A percentile compares a stretch with the other conserved stretches of the same genome.
These are phyloP conservation scores for Ischnus inquisitorius DNA, from an alignment of 2,888 invertebrate genomes.

Conservation along the genomic window DNA sequence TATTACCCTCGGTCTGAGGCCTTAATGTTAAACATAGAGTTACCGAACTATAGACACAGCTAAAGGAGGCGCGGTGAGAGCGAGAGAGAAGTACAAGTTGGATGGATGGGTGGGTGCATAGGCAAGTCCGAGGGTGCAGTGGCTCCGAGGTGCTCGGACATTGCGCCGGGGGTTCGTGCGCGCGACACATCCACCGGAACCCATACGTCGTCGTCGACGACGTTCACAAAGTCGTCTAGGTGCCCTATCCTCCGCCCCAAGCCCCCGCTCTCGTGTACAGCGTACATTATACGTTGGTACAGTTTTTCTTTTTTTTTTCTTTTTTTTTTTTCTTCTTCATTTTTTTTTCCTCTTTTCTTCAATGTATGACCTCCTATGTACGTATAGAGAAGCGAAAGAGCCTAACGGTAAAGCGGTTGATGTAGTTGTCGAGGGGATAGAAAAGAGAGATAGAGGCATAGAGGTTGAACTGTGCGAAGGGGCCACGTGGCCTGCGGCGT, in stretches of 20 bases:
- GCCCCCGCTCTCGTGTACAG: slow-evolving; percentile 27
- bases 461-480: slow-evolving; percentile 70
- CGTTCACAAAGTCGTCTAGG: slow-evolving; percentile 66
- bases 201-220: slow-evolving; percentile 63
- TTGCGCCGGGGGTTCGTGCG: slow-evolving; percentile 59
- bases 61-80: slow-evolving; percentile 28
- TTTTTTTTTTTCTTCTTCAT: not conserved
- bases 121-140: slow-evolving; percentile 47
- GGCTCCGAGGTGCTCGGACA: slow-evolving; percentile 64
- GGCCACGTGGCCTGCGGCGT: slow-evolving; percentile 84
- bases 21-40: slow-evolving; percentile 85
- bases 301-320: not conserved
- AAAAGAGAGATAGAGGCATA: slow-evolving; percentile 48
- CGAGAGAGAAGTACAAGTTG: slow-evolving; percentile 18
- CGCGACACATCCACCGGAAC: slow-evolving; percentile 72
- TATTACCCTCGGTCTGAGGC: slow-evolving; percentile 72
- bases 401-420: slow-evolving; percentile 19
- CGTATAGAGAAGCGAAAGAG: not conserved
- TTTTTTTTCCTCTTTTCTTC: slow-evolving; percentile 29
- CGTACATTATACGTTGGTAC: slow-evolving; percentile 53
- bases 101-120: slow-evolving; percentile 21
- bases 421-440: slow-evolving; percentile 44
- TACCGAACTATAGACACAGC: slow-evolving; percentile 83
- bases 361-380: slow-evolving; percentile 45
- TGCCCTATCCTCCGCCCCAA: slow-evolving; percentile 52